Percentiles rank a stretch among this genome's conserved stretches.
Evolutionary conservation across 1,140 invertebrate genomes (phyloP).

Genomic region (Sinella curviseta): DNA sequence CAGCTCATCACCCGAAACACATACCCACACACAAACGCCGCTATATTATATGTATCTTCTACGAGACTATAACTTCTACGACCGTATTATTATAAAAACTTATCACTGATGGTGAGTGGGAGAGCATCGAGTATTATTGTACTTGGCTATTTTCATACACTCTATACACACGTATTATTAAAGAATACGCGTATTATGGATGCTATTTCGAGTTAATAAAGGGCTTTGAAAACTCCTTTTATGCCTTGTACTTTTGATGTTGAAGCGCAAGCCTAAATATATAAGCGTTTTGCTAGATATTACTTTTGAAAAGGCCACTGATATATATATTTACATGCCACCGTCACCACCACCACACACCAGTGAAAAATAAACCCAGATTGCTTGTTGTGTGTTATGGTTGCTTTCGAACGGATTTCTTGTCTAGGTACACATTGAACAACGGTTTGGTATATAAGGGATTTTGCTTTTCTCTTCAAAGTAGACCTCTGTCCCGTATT

Average conservation of each 20-base stretch:
- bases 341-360: too few relatives aligned
- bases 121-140: neutral
- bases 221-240: neutral
- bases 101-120: neutral
- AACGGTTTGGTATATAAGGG: too few relatives aligned
- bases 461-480: too few relatives aligned
- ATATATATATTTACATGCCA: neutral
- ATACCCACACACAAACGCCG: neutral
- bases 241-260: neutral
- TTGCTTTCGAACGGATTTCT: too few relatives aligned
- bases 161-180: neutral
- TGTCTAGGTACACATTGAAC: too few relatives aligned
- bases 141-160: neutral
- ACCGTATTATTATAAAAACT: too few relatives aligned
- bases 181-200: neutral
- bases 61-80: too few relatives aligned
- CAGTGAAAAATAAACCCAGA: neutral
- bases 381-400: too few relatives aligned
- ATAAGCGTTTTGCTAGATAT: neutral
- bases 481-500: too few relatives aligned
- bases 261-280: neutral
- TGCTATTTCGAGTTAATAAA: conserved; percentile 1
- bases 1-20: neutral
- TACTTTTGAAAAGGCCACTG: neutral
- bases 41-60: neutral